Percentiles rank a stretch among this genome's conserved stretches.
Conservation (phyloP, 2,113 vertebrate species). For the Pollimyrus isidori region DNA sequence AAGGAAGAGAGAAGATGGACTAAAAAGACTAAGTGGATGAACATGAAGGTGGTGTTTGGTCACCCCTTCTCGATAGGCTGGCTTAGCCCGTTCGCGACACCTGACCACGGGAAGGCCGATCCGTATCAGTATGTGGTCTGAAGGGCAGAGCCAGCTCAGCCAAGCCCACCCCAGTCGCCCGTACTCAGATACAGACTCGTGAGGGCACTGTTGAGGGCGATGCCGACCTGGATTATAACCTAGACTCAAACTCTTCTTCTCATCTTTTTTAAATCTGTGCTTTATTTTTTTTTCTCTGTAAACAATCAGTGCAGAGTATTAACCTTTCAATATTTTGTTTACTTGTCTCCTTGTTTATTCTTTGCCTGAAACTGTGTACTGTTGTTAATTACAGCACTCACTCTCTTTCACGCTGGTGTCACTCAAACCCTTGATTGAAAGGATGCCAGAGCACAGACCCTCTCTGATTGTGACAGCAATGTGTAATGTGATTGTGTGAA, state of each 20-base stretch:
- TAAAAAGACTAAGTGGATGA: constrained; percentile 98
- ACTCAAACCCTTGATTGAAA: not conserved
- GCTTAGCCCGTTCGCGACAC: constrained; percentile 88
- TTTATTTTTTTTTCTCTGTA: not conserved
- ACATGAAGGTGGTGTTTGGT: constrained; percentile 96
- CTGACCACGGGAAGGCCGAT: constrained; percentile 93
- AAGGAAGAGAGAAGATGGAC: constrained; percentile 98
- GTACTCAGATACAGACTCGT: not conserved
- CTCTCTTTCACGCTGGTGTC: not conserved
- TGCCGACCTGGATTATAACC: constrained; percentile 7
- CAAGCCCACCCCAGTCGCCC: not conserved
- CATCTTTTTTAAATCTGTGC: not conserved
- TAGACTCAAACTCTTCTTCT: not conserved
- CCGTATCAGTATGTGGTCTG: constrained; percentile 95
- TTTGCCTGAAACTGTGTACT: not conserved
- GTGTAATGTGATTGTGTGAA: not conserved
- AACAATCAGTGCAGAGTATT: not conserved
- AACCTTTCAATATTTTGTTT: not conserved
- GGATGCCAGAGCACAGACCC: not conserved
- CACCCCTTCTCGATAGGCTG: constrained; percentile 94
- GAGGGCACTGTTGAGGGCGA: not conserved
- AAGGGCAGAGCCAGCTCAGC: constrained; percentile 39
- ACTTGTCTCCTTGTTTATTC: not conserved
- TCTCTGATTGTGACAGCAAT: not conserved
- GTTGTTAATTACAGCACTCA: not conserved